phyloP scores from a whole-genome alignment of 1,140 invertebrate species.

The Drosophila erecta region DNA sequence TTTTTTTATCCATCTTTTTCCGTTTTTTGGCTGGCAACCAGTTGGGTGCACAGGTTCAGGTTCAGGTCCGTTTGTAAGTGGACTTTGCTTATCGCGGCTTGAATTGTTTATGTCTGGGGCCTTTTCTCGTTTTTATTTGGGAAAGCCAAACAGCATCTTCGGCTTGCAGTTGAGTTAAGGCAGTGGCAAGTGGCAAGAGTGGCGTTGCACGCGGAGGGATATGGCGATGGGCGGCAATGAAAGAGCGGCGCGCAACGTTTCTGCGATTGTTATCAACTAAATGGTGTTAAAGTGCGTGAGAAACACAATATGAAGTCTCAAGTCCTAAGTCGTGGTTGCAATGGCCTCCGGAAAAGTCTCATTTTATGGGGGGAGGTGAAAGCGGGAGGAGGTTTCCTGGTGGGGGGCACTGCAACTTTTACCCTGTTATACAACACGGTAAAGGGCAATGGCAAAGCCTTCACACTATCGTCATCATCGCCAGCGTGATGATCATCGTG shows the following conservation, averaged over 20 bases:
- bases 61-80: conserved; percentile 70
- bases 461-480: conserved; percentile 23
- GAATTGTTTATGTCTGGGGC: conserved; percentile 41
- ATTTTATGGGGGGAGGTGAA: background rate
- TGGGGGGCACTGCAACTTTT: conserved; percentile 55
- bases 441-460: conserved; percentile 53
- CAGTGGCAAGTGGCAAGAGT: conserved; percentile 77
- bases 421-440: conserved; percentile 64
- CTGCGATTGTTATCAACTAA: conserved; percentile 79
- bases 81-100: conserved; percentile 72
- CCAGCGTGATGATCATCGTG: conserved; percentile 15
- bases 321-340: conserved; percentile 28
- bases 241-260: conserved; percentile 25
- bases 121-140: conserved; percentile 39
- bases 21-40: conserved; percentile 61
- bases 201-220: conserved; percentile 62
- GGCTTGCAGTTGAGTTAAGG: conserved; percentile 35
- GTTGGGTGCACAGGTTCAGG: conserved; percentile 74
- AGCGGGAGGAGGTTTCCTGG: background rate
- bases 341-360: conserved; percentile 29
- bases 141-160: conserved; percentile 68
- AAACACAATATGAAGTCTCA: conserved; percentile 54
- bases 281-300: conserved; percentile 82
- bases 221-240: conserved; percentile 1
- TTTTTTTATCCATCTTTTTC: conserved; percentile 42